Evolutionary conservation across 2,113 vertebrate genomes (phyloP), one percentile per base, ranked within the genome.

Genomic region (Pygoscelis antarcticus): DNA sequence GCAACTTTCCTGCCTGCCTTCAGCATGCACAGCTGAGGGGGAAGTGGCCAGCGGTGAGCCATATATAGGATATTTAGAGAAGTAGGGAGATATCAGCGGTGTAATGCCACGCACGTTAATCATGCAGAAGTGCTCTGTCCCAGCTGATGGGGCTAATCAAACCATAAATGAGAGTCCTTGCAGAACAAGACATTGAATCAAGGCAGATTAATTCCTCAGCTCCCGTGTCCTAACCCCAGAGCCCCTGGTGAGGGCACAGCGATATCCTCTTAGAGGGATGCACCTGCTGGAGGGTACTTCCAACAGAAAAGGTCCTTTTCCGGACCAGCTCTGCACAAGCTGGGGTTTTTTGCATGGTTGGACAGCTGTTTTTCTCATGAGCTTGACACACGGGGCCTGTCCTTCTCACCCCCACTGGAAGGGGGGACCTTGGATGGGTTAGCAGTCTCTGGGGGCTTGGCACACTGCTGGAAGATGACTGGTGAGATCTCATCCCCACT

Each of bases 1-100:
- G 95, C 92, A 97, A 96, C 95, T 95, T 96, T 82, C 91, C 89
- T 87, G 92, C 65, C 51, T 90, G 88, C 23, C 29, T 68, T 80
- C 57, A 81, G 51, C 6, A 0, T 58, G 89, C 44, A 26, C 65
- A 92, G 86, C 89, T 82, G 89, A 91, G 83, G 62, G 64, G 96
- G 95, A 97, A 97, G 97, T 97, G 87, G 91, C 81, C 0, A 0
- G 74, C 58, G 83, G 89, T 69, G 68, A 96, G 77, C 77, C 55
- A 22, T 66, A 29, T 87, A 70, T 76, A 93, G 91, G 46, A 89
- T 42, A 47, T 96, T 90, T 91, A 89, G 93, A 87, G 96, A 97
- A 96, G 95, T 34, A 87, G 66, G 69, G 58, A 82, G 77, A 72
- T 68, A 84, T 16, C 77, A 75, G 72, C 0, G 9, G 69, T 91